Percentiles rank a stretch among this genome's conserved stretches.
Conservation (phyloP, 2,888 invertebrate species). For the Ormyrus labotus region DNA sequence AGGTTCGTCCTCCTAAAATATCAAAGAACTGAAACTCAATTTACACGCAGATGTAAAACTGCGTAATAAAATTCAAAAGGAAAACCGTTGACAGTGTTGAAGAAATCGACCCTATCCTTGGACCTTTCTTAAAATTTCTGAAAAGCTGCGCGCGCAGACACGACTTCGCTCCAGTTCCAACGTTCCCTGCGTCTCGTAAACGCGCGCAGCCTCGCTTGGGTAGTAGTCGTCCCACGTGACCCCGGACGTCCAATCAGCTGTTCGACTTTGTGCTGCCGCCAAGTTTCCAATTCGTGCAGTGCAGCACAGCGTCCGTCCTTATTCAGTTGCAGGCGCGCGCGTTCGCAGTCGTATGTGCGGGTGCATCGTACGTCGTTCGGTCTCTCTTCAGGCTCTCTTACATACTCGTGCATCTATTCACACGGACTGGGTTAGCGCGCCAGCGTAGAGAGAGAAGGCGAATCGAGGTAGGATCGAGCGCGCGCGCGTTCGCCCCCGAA, state of each 20-base stretch:
- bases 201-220: not conserved
- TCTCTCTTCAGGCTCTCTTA: not conserved
- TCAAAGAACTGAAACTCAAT: not conserved
- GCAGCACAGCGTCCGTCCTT: not conserved
- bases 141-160: not conserved
- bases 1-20: not conserved
- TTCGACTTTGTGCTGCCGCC: slow-evolving; percentile 79
- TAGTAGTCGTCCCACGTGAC: slow-evolving; percentile 65
- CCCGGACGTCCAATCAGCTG: slow-evolving; percentile 72
- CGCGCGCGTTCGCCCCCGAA: slow-evolving; percentile 17
- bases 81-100: not conserved
- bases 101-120: not conserved
- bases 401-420: not conserved
- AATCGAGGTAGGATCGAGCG: not conserved
- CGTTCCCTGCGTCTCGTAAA: not conserved
- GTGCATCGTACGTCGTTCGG: not conserved
- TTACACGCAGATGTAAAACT: not conserved
- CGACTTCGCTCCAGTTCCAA: not conserved
- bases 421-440: not conserved
- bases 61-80: not conserved
- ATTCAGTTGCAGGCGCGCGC: slow-evolving; percentile 25
- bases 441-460: not conserved
- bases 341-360: not conserved
- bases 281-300: slow-evolving; percentile 57
- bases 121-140: not conserved